phyloP scores from a whole-genome alignment of 1,140 invertebrate genomes.

The Phymorhynchus buccinoides region DNA sequence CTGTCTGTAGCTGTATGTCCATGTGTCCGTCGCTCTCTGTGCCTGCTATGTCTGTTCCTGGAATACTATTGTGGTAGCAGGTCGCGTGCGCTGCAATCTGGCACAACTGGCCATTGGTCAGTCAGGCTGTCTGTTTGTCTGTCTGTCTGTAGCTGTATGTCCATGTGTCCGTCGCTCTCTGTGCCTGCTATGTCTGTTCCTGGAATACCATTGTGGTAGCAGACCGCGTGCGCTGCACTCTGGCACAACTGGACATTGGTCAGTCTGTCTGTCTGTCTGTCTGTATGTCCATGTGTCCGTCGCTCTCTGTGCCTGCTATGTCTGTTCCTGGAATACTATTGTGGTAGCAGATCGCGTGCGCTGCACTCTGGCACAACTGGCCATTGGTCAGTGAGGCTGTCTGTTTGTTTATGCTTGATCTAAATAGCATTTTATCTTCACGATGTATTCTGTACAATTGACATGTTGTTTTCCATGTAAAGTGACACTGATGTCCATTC shows the following conservation, averaged over 20 bases:
- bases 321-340: not conserved
- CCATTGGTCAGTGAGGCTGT: not conserved
- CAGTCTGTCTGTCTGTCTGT: conserved; percentile 31
- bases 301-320: not conserved
- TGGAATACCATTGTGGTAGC: conserved; percentile 85
- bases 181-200: conserved; percentile 65
- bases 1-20: no score
- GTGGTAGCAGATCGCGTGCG: no score
- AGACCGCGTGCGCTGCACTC: conserved; percentile 89
- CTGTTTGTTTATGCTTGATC: no score
- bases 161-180: not conserved
- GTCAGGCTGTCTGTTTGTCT: not conserved
- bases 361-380: no score
- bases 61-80: no score
- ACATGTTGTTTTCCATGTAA: no score
- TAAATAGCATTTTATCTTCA: no score
- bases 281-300: not conserved
- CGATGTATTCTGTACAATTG: no score
- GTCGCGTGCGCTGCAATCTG: no score
- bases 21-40: not conserved
- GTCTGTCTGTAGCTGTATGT: not conserved
- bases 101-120: not conserved
- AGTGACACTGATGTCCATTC: no score
- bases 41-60: not conserved
- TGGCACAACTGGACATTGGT: conserved; percentile 90